Conservation (phyloP, 2,113 vertebrate genomes). For the Microtus oregoni region DNA sequence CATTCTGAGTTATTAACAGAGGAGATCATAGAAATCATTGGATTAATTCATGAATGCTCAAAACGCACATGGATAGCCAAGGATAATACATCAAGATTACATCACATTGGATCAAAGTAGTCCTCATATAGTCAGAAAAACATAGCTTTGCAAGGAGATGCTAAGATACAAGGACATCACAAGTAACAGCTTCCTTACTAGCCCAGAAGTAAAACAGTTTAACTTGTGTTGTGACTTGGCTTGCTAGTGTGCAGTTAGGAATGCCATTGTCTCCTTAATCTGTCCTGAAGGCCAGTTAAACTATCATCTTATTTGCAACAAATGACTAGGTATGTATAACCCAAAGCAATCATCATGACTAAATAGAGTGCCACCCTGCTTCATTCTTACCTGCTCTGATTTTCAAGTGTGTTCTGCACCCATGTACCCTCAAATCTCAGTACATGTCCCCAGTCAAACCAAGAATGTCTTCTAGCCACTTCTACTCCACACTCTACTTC, state of each 20-base stretch:
- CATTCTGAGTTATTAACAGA: slow-evolving; percentile 61
- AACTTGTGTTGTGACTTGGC: not conserved
- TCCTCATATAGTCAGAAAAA: not conserved
- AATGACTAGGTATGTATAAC: not conserved
- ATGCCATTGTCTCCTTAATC: slow-evolving; percentile 16
- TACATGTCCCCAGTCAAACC: not conserved
- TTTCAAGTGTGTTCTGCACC: not conserved
- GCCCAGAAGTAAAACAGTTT: not conserved
- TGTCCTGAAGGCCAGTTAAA: not conserved
- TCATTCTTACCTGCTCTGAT: not conserved
- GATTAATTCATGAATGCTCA: not conserved
- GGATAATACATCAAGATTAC: slow-evolving; percentile 38
- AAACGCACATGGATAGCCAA: slow-evolving; percentile 19
- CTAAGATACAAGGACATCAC: not conserved
- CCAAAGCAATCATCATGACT: not conserved
- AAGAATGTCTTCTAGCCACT: not conserved
- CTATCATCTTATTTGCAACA: slow-evolving; percentile 9
- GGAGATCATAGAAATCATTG: slow-evolving; percentile 25
- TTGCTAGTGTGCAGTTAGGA: not conserved
- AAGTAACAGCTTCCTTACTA: not conserved
- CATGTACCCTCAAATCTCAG: not conserved
- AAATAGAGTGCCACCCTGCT: not conserved
- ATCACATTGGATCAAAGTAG: slow-evolving; percentile 24
- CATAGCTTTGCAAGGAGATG: slow-evolving; percentile 6
- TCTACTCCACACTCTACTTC: too few species aligned